Evolutionary conservation across 2,113 vertebrate species (phyloP), one percentile per base, ranked within the genome.

Genomic region (Halichoerus grypus): DNA sequence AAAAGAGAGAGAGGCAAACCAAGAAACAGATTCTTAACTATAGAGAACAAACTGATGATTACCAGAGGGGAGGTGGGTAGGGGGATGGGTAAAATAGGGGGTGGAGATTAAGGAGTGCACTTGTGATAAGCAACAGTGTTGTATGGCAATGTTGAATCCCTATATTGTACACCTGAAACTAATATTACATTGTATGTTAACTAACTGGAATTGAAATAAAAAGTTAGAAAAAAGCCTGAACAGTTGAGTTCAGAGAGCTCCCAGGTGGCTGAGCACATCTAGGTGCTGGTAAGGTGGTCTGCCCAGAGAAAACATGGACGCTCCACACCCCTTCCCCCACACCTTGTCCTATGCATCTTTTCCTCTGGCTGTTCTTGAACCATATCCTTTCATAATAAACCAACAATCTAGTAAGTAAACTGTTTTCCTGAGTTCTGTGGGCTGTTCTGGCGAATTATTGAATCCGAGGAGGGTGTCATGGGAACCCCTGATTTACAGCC

Each of bases 311-410:
- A 39, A n/a, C 26, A 1, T 2, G 55, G 55, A 11, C 39, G 18
- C 1, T 0, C 53, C 1, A 3, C 4, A 4, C n/a, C 46, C 46
- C 28, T 84, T n/a, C 46, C 57, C 16, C 12, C 3, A 74, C 19
- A 28, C 33, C 28, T 55, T 8, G 33, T 24, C 33, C 18, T 51
- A 1, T 18, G 4, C 26, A 16, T 28, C 79, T 74, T 57, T 83
- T 79, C 61, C 53, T 21, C 36, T 26, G 61, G 61, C 59, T 28
- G 8, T 57, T 80, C 18, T 24, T 39, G 42, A 71, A 7, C 19
- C 39, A 19, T 53, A 39, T 36, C 4, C 46, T 80, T 69, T 69
- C 36, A 46, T 24, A 61, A 39, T 31, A 39, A 36, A 59, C 53
- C 55, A 59, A 42, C 14, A 59, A 28, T 76, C 31, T 51, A n/a